A percentile compares a stretch with the other conserved stretches of the same genome.
phyloP scores from a whole-genome alignment of 2,888 invertebrate species.

The Hydrotaea cyrtoneurina region DNA sequence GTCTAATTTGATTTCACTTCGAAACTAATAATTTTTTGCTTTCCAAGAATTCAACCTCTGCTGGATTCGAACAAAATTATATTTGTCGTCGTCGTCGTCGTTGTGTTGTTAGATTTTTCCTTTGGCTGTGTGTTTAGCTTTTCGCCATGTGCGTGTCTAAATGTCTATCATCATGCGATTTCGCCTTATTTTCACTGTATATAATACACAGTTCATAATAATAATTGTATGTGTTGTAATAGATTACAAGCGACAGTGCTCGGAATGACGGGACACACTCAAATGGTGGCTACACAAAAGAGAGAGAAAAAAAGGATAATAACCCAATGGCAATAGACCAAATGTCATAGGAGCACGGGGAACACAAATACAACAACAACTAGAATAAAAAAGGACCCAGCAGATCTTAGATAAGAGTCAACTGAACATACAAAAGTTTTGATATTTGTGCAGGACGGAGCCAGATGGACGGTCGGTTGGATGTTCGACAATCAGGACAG shows the following conservation, averaged over 20 bases:
- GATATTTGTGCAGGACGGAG: not conserved
- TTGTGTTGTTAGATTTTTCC: not conserved
- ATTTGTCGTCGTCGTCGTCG: not conserved
- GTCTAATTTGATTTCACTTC: not conserved
- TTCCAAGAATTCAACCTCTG: not conserved
- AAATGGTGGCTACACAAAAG: not conserved
- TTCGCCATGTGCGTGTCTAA: constrained; percentile 45
- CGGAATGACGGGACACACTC: not conserved
- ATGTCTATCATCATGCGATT: constrained; percentile 36
- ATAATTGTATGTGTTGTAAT: constrained; percentile 32
- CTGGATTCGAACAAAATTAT: not conserved
- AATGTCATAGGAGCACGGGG: not conserved
- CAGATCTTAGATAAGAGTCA: not conserved
- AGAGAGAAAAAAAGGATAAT: constrained; percentile 17
- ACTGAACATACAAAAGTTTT: not conserved
- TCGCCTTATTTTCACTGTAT: constrained; percentile 41
- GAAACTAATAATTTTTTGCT: not conserved
- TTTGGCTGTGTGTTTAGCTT: not conserved
- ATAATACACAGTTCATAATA: constrained; percentile 15
- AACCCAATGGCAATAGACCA: constrained; percentile 8
- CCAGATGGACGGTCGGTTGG: not conserved
- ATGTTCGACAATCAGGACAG: not conserved
- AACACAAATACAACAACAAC: too few relatives aligned
- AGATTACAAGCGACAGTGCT: constrained; percentile 5
- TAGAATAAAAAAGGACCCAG: too few relatives aligned